Evolutionary conservation across 1,140 invertebrate species (phyloP), one percentile per base, ranked within the genome.

Genomic region (Zophobas atratus): DNA sequence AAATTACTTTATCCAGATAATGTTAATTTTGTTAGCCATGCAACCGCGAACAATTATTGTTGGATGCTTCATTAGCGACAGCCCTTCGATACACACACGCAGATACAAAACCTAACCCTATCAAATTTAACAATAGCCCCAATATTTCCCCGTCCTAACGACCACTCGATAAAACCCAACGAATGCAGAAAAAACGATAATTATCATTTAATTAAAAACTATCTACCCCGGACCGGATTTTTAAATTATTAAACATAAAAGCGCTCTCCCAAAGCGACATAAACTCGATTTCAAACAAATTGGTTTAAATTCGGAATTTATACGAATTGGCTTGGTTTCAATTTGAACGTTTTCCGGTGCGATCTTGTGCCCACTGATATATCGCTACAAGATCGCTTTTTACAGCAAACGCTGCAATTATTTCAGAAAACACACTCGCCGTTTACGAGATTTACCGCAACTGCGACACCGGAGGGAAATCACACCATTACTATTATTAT

Each of bases 221-320:
- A 67, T 41, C 6, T 38, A 32, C n/a, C 43, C 60, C 56, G 36
- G 6, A 56, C 1, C 56, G 56, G 56, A 67, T 67, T 67, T 67
- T 67, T 43, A 41, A 67, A 67, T 43, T 67, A 67, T 67, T 67
- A 43, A 46, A 67, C 60, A 67, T 67, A 67, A 67, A 67, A 67
- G 60, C 39, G 60, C 33, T 67, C 39, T 43, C 60, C 60, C 60
- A 67, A 67, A 67, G 60, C 60, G 60, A 67, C 60, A 67, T 33
- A 67, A 67, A 67, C 39, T 67, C 39, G 3, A 67, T 67, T 67
- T 67, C 60, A 67, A 67, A 67, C 60, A 67, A 67, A 67, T 67
- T 43, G 60, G 60, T 43, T 67, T 67, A 34, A 41, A 67, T 43
- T 67, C 39, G 60, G 20, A 67, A 67, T 67, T 67, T 67, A 67